These are phyloP conservation scores for Mamestra brassicae DNA, from an alignment of 2,888 invertebrate genomes.

Conservation along the genomic window DNA sequence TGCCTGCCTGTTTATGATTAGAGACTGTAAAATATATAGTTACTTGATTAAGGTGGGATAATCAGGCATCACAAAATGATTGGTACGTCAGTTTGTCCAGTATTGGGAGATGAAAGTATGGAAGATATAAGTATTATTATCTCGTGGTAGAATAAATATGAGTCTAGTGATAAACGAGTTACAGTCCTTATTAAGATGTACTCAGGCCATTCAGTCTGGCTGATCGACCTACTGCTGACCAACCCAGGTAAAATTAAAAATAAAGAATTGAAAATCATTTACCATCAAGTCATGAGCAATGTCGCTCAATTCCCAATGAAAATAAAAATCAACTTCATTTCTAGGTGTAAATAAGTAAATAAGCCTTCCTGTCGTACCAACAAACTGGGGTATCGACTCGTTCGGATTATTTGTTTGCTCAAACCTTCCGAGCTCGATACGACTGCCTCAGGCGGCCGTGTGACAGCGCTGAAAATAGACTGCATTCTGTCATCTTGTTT, in stretches of 20 bases:
- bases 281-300: background rate
- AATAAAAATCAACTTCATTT: constrained; percentile 25
- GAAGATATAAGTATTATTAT: too few relatives aligned
- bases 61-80: background rate
- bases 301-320: background rate
- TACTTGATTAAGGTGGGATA: background rate
- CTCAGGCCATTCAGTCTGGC: too few relatives aligned
- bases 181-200: too few relatives aligned
- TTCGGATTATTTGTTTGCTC: constrained; percentile 54
- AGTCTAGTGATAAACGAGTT: too few relatives aligned
- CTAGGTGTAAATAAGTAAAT: constrained; percentile 17
- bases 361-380: constrained; percentile 24
- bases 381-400: constrained; percentile 42
- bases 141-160: too few relatives aligned
- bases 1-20: too few relatives aligned
- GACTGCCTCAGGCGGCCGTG: constrained; percentile 38
- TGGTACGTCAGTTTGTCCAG: background rate
- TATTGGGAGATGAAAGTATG: background rate
- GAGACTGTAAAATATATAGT: background rate
- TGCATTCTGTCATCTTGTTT: constrained; percentile 35
- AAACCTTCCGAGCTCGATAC: constrained; percentile 21
- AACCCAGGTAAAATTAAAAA: background rate
- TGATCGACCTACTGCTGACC: too few relatives aligned
- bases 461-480: constrained; percentile 48
- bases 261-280: background rate